A percentile compares a stretch with the other conserved stretches of the same genome.
These are phyloP conservation scores for Atrichornis clamosus DNA, from an alignment of 2,113 vertebrate species.

Conservation along the genomic window DNA sequence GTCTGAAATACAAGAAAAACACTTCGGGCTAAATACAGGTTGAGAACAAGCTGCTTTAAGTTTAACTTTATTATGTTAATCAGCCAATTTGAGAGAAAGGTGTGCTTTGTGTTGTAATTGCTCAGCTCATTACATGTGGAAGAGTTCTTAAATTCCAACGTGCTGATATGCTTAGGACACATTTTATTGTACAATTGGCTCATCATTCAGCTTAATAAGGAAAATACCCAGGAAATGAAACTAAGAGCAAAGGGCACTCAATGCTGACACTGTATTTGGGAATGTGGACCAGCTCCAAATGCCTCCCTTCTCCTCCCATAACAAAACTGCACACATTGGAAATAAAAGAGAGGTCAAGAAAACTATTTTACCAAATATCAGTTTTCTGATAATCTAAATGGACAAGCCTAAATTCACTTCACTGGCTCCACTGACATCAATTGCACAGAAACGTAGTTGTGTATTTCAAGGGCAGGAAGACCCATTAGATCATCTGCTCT, in stretches of 20 bases:
- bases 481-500: neutral
- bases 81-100: slow-evolving; percentile 24
- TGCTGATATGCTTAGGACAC: neutral
- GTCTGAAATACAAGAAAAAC: slow-evolving; percentile 21
- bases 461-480: neutral
- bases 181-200: neutral
- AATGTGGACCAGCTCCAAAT: neutral
- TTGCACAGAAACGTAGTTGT: neutral
- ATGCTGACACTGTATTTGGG: neutral
- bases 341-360: neutral
- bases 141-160: neutral
- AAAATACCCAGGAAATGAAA: neutral
- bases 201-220: neutral
- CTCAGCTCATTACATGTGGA: neutral
- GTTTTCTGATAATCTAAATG: neutral
- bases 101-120: slow-evolving; percentile 9
- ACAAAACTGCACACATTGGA: neutral
- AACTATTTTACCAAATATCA: neutral
- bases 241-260: neutral
- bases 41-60: slow-evolving; percentile 16
- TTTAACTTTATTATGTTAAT: slow-evolving; percentile 37
- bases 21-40: slow-evolving; percentile 16
- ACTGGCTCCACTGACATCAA: neutral
- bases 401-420: neutral
- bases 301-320: neutral